A percentile compares a stretch with the other conserved stretches of the same genome.
Conservation (phyloP, 2,797 vertebrate species). For the Dipus sagitta region DNA sequence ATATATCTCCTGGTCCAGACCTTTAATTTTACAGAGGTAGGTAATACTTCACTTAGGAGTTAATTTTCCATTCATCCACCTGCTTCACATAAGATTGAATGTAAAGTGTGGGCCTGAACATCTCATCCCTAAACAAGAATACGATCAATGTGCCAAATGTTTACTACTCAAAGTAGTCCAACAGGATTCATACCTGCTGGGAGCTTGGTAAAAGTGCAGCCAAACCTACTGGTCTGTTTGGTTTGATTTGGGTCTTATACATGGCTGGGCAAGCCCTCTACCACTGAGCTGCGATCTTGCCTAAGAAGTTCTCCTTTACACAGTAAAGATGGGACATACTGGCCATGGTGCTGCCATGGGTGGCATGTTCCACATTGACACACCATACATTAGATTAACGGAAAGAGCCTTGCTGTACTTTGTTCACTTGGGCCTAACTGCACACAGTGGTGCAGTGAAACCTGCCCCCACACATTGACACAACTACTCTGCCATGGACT, state of each 20-base stretch:
- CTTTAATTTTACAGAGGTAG: neutral
- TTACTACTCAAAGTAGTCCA: neutral
- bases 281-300: neutral
- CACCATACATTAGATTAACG: neutral
- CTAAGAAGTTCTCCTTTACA: neutral
- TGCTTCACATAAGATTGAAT: neutral
- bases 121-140: neutral
- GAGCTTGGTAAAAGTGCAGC: constrained; percentile 40
- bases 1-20: neutral
- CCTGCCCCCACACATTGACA: neutral
- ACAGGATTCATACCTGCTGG: neutral
- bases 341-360: neutral
- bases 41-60: constrained; percentile 21
- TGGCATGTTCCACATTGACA: neutral
- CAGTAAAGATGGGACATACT: neutral
- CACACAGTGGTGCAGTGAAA: neutral
- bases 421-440: neutral
- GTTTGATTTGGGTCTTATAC: neutral
- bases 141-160: neutral
- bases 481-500: neutral
- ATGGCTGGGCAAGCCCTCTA: neutral
- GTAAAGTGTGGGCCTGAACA: neutral
- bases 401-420: neutral
- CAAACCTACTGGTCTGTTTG: neutral
- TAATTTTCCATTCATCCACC: neutral